Base-by-base conservation (phyloP, 2,797 vertebrate genomes). In the Mormyrops attenuatus region DNA sequence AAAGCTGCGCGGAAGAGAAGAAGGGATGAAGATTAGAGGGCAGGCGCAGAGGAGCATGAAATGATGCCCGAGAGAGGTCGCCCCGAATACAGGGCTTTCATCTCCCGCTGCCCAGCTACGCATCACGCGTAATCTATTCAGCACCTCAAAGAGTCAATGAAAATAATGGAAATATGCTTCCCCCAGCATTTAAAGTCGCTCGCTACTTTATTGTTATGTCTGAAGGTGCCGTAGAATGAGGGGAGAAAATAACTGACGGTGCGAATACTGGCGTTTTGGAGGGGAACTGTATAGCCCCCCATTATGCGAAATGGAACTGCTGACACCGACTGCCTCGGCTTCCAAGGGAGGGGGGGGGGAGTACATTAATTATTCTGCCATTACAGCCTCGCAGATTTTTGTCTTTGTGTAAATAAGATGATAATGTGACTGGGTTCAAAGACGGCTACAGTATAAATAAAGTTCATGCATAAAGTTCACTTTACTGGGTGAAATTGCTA, bases 31-130 rank as follows among this genome's bases (percentile, higher is more conserved):
- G 92, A 92, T 91, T 91, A 89, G 90, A 93, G 90, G 88, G 90
- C 90, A 89, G 92, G 91, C 91, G 93, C 89, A 92, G 90, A 93
- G 90, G 91, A 92, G 88, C 91, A 89, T 91, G 92, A 92, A 94
- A 93, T 87, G 88, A 90, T 88, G 90, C 84, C 91, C 90, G 90
- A 92, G 91, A 92, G 90, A 88, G 94, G 92, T 93, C 88, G 91
- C 89, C 50, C 89, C 91, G 91, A 94, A 92, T 90, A 91, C 90
- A 57, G 88, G 69, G 90, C 90, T 89, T 91, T 90, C 89, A 73
- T 89, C 90, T 89, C 89, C 86, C 88, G 63, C 92, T 34, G 53
- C 80, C 30, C n/a, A 80, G 91, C 89, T 90, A 91, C 86, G 90
- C 89, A 90, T 91, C 92, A 91, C 91, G 92, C 91, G 91, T 91